phyloP scores from a whole-genome alignment of 2,888 invertebrate species.

The Alloplasta piceator region DNA sequence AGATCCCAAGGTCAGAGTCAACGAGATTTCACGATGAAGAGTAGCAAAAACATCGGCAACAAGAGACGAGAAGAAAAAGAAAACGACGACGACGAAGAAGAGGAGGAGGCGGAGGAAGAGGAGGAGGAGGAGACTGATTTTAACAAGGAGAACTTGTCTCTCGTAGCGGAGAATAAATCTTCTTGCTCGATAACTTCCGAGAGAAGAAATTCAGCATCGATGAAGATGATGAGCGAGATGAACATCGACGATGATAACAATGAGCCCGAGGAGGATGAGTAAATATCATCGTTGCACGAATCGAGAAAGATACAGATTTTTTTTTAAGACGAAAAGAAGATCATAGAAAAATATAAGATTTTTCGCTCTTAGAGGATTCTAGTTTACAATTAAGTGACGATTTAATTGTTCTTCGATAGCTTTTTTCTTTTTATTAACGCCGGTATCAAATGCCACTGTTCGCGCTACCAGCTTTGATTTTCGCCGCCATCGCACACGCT shows the following conservation, averaged over 20 bases:
- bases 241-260: constrained; percentile 37
- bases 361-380: neutral
- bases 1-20: constrained; percentile 76
- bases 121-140: constrained; percentile 38
- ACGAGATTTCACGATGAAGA: constrained; percentile 69
- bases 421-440: constrained; percentile 24
- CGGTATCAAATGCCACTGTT: constrained; percentile 41
- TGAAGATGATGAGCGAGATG: constrained; percentile 26
- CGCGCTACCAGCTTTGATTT: constrained; percentile 44
- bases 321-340: neutral
- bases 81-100: constrained; percentile 29
- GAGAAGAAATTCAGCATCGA: constrained; percentile 14
- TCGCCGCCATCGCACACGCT: constrained; percentile 39
- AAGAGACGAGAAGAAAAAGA: constrained; percentile 39
- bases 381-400: neutral
- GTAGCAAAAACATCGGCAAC: constrained; percentile 14
- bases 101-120: neutral
- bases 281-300: constrained; percentile 56
- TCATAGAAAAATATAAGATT: neutral
- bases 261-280: constrained; percentile 70
- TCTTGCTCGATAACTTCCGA: constrained; percentile 41
- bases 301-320: neutral
- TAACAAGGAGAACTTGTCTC: constrained; percentile 62
- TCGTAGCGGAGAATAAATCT: constrained; percentile 53
- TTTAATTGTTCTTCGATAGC: neutral